Evolutionary conservation across 2,797 vertebrate species (phyloP), one percentile per base, ranked within the genome.

Genomic region (Saguinus oedipus): DNA sequence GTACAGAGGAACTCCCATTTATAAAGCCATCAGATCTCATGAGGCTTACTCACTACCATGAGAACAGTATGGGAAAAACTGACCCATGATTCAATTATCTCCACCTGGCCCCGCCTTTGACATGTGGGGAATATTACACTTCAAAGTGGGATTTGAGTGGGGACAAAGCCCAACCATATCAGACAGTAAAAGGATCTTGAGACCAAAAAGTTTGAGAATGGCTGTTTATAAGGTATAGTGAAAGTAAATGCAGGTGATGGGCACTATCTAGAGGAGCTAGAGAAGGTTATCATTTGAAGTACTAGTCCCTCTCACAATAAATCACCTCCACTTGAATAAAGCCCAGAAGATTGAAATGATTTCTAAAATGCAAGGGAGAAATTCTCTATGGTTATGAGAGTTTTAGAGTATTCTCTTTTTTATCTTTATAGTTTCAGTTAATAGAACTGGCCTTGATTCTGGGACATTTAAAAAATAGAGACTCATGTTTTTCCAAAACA

Each of bases 171-270:
- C 15, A 68, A n/a, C 15, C 61, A 68, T 68, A 68, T 68, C 33
- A 68, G 61, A 19, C 7, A 68, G 22, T 9, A 3, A 78, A 84
- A 87, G 20, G 15, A 12, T 26, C 55, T 33, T 46, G n/a, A 85
- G 36, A 93, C 9, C 20, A 88, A 82, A 88, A 76, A 0, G 1
- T 78, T 93, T 79, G 13, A 55, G 12, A 86, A 57, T 75, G 42
- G 42, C 24, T 36, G 26, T 33, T 64, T 70, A 8, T 0, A 19
- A 5, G 2, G 0, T 4, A 1, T 8, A 22, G 1, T 72, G 24
- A 61, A 86, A 72, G 2, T 80, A 88, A 86, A 48, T 27, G 8
- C 46, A 64, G 12, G 12, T 50, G 27, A 30, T 11, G 1, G 9
- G 7, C 8, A 46, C 8, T 76, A 24, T 9, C 61, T 5, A 82